Evolutionary conservation across 2,797 vertebrate genomes (phyloP), one percentile per base, ranked within the genome.

Genomic region (Halcyon badia): DNA sequence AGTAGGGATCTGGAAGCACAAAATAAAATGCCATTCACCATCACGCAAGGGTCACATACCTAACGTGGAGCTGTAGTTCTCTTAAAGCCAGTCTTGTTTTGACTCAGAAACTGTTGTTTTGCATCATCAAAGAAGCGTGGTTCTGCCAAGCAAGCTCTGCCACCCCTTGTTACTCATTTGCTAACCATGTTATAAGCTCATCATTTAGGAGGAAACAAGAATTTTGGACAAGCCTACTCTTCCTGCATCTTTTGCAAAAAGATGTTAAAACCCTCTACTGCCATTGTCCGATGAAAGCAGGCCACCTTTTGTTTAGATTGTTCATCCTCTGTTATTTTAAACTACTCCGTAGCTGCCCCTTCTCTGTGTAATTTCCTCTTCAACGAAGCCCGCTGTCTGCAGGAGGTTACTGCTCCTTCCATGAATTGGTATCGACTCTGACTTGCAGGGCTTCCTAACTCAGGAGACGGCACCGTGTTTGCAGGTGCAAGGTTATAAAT

Each of bases 391-490:
- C 61, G 7, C 68, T 48, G 76, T 88, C 75, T 82, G 89, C 81
- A 75, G 93, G 68, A 90, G 77, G 77, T 49, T 57, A 48, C 88
- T 91, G 86, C 80, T 87, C 73, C 93, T 81, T 41, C 83, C 51
- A 7, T 4, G 78, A 58, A 46, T 25, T 26, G 16, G 62, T 71
- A 81, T 42, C 25, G 9, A 42, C 82, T 72, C 66, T 51, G 72
- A 87, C 91, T 78, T 18, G 37, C 56, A 61, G 82, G 68, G 86
- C 91, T 95, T 95, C 94, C 94, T 91, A 97, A 95, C 97, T 98
- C 97, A 98, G 98, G 97, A 98, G 97, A 93, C 94, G 62, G 97
- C 90, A 94, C 94, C 90, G 0, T 5, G 51, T 77, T 58, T 70
- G 75, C 89, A 96, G 97, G 96, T 97, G 87, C 95, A 18, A 65